Conservation (phyloP, 2,888 invertebrate species). For the Antitype chi region DNA sequence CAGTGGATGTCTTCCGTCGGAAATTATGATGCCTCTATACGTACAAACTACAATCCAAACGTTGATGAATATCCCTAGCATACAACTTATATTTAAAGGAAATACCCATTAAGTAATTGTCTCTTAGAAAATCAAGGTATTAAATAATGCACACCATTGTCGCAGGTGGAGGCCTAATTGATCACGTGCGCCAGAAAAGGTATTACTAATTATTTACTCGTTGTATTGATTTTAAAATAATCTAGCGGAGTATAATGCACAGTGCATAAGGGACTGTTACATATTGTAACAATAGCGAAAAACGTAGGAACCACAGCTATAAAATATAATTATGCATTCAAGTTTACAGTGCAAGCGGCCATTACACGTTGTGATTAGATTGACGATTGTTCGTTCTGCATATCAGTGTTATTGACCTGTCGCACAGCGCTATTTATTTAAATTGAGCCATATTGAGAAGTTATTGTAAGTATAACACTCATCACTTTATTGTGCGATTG, state of each 20-base stretch:
- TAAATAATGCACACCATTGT: conserved; percentile 22
- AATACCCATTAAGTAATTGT: conserved; percentile 5
- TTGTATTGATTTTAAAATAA: conserved; percentile 16
- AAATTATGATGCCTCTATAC: too few relatives aligned
- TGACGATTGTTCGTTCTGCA: conserved; percentile 24
- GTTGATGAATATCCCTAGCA: not conserved
- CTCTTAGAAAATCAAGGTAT: conserved; percentile 1
- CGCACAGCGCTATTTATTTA: conserved; percentile 31
- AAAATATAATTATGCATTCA: conserved; percentile 13
- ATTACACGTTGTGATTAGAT: conserved; percentile 31
- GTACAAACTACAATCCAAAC: not conserved
- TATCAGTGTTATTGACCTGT: conserved; percentile 32
- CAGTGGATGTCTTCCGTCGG: too few relatives aligned
- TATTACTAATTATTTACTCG: not conserved
- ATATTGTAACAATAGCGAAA: not conserved
- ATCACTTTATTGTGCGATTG: conserved; percentile 21
- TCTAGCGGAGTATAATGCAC: not conserved
- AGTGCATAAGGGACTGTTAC: not conserved
- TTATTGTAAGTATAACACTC: conserved; percentile 19
- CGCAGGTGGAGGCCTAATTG: conserved; percentile 1
- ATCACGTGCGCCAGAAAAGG: not conserved
- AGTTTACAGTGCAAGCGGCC: conserved; percentile 11
- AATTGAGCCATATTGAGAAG: conserved; percentile 42
- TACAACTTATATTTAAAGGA: not conserved
- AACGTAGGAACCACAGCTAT: not conserved